phyloP scores from a whole-genome alignment of 2,888 invertebrate species.

The Cabera pusaria region DNA sequence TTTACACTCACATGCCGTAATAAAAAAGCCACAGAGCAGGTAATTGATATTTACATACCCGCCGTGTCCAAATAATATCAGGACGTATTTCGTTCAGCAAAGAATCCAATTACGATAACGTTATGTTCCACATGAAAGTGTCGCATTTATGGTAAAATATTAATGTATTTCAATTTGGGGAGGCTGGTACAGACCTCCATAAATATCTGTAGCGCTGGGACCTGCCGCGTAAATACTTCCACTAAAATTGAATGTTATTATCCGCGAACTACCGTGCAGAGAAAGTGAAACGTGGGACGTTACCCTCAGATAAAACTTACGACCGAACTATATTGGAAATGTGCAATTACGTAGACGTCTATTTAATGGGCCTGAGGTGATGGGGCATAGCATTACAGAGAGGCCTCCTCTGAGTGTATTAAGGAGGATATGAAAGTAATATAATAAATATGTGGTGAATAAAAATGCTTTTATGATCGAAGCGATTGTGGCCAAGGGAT shows the following conservation, averaged over 20 bases:
- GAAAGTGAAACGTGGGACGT: slow-evolving; percentile 36
- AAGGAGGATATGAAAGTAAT: background rate
- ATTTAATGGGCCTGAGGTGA: background rate
- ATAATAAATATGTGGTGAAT: too few relatives aligned
- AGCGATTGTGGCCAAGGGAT: too few relatives aligned
- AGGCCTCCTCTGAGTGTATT: background rate
- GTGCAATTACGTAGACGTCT: slow-evolving; percentile 4
- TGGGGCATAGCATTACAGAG: too few relatives aligned
- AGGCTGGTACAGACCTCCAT: slow-evolving; percentile 78
- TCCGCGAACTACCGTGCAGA: slow-evolving; percentile 57
- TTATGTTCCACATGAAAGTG: slow-evolving; percentile 80
- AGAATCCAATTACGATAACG: slow-evolving; percentile 82
- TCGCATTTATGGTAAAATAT: slow-evolving; percentile 83
- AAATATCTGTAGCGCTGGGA: slow-evolving; percentile 73
- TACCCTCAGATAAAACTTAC: slow-evolving; percentile 43
- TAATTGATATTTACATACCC: slow-evolving; percentile 44
- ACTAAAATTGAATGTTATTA: slow-evolving; percentile 79
- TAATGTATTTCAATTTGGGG: slow-evolving; percentile 83
- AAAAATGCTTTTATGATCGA: too few relatives aligned
- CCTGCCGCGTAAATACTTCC: slow-evolving; percentile 76
- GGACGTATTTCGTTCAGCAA: slow-evolving; percentile 62
- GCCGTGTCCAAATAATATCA: slow-evolving; percentile 49
- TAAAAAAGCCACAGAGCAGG: slow-evolving; percentile 36
- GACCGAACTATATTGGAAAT: slow-evolving; percentile 26
- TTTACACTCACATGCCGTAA: slow-evolving; percentile 24